Percentiles rank a stretch among this genome's conserved stretches.
phyloP scores from a whole-genome alignment of 1,140 invertebrate genomes.

The Oreohelix idahoensis region DNA sequence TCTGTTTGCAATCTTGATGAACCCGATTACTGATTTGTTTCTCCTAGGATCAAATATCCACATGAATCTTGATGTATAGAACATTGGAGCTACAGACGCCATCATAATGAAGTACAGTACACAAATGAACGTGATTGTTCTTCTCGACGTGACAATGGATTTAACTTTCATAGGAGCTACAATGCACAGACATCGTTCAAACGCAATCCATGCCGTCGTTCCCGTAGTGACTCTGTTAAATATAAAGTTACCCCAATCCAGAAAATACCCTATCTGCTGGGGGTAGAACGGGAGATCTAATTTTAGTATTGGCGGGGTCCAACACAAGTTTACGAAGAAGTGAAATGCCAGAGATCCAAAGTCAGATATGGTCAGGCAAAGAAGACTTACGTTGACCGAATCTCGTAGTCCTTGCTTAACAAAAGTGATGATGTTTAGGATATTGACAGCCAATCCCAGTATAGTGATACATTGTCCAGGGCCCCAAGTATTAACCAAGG shows the following conservation, averaged over 20 bases:
- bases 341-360: neutral
- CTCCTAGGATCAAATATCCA: neutral
- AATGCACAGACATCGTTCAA: constrained; percentile 20
- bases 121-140: neutral
- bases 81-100: neutral
- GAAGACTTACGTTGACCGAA: neutral
- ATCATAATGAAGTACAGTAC: constrained; percentile 6
- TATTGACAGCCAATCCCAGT: neutral
- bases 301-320: neutral
- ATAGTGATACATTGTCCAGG: neutral
- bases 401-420: neutral
- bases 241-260: neutral
- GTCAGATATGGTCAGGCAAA: neutral
- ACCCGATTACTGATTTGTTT: neutral
- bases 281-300: constrained; percentile 9
- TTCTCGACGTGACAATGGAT: constrained; percentile 3
- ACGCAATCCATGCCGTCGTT: neutral
- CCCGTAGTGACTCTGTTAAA: neutral
- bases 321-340: neutral
- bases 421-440: neutral
- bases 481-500: neutral
- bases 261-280: neutral
- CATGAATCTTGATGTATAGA: neutral
- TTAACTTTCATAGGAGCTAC: neutral
- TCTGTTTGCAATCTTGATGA: neutral